Conservation (phyloP, 2,113 vertebrate genomes). For the Orthonyx spaldingii region DNA sequence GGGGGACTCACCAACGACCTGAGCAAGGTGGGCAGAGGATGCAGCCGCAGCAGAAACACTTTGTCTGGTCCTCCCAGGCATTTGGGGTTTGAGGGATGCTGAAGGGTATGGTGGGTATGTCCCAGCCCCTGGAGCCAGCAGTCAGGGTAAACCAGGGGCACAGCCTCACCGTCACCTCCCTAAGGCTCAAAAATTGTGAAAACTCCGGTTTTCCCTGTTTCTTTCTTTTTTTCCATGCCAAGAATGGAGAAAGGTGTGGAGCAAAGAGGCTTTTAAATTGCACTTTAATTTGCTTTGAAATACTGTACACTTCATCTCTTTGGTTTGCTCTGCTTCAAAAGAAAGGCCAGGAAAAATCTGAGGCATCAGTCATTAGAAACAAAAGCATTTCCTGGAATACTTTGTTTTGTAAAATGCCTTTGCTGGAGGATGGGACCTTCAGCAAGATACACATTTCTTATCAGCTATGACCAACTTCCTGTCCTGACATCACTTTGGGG, state of each 20-base stretch:
- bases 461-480: background rate
- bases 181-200: background rate
- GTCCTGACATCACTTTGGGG: fast-evolving
- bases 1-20: too few species aligned
- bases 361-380: background rate
- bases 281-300: background rate
- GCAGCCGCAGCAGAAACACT: background rate
- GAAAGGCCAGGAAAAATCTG: background rate
- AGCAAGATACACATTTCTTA: background rate
- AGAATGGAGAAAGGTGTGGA: background rate
- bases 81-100: background rate
- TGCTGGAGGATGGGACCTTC: background rate
- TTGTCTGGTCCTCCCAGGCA: background rate
- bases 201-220: background rate
- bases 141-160: background rate
- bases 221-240: background rate
- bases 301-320: background rate
- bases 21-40: background rate
- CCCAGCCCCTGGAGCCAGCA: background rate
- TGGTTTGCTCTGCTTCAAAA: background rate
- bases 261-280: background rate
- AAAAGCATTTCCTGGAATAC: background rate
- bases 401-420: background rate
- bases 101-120: background rate
- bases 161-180: background rate